Percentiles rank a stretch among this genome's conserved stretches.
phyloP scores from a whole-genome alignment of 2,797 vertebrate genomes.

The Squalus acanthias region DNA sequence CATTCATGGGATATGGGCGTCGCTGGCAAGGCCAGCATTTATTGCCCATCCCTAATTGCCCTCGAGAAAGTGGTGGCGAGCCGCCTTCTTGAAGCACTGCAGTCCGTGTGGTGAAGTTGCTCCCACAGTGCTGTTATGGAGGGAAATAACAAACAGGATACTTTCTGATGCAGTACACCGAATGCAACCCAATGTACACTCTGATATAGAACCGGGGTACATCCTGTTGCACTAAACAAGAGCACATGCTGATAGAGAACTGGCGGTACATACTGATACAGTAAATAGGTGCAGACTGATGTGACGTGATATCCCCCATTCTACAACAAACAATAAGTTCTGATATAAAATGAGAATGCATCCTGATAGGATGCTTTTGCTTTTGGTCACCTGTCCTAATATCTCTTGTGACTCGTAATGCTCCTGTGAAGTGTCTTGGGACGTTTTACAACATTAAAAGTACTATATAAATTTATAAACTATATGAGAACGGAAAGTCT shows the following conservation, averaged over 20 bases:
- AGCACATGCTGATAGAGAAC: background rate
- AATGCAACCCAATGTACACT: background rate
- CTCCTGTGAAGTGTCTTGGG: background rate
- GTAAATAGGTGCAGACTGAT: background rate
- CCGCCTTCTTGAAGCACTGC: no score
- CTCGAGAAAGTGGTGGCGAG: no score
- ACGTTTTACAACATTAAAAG: background rate
- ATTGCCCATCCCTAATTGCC: no score
- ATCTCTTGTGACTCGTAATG: no score
- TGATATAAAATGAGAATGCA: background rate
- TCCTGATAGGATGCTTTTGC: background rate
- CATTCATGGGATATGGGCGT: no score
- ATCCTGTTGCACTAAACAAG: background rate
- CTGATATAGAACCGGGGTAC: background rate
- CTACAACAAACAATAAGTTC: background rate
- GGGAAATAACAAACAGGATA: background rate
- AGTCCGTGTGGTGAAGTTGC: no score
- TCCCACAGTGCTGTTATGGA: no score
- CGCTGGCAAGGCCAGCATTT: no score
- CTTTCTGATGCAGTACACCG: background rate
- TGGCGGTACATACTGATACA: background rate
- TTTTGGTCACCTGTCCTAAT: no score
- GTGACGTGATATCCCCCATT: no score
- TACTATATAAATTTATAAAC: background rate
- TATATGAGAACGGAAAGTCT: no score